Percentiles rank a stretch among this genome's conserved stretches.
These are phyloP conservation scores for Subacronicta megacephala DNA, from an alignment of 2,888 invertebrate genomes.

Conservation along the genomic window DNA sequence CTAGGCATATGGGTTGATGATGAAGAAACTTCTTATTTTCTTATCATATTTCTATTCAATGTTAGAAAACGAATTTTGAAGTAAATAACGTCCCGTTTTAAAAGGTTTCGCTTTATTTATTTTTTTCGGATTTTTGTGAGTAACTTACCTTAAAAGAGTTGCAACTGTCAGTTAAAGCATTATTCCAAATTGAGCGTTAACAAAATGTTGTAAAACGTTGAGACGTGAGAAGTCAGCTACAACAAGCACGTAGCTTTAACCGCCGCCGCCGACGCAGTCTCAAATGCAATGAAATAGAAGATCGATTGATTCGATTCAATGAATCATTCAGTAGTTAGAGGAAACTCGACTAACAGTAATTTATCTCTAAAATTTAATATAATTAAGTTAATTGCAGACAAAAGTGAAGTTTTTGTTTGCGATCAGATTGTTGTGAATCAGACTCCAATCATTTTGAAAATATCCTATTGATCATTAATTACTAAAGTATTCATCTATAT, in stretches of 20 bases:
- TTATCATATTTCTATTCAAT: no score
- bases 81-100: no score
- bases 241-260: constrained; percentile 37
- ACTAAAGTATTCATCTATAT: no score
- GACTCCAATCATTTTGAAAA: constrained; percentile 12
- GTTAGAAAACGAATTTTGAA: no score
- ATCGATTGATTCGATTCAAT: constrained; percentile 51
- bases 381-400: constrained; percentile 50
- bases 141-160: background rate
- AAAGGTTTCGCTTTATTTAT: no score
- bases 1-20: no score
- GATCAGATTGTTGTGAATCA: constrained; percentile 15
- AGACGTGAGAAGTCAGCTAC: constrained; percentile 29
- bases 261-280: constrained; percentile 23
- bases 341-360: constrained; percentile 35
- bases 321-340: constrained; percentile 61
- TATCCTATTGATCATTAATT: background rate
- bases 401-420: constrained; percentile 49
- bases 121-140: background rate
- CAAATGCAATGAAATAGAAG: constrained; percentile 47
- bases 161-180: constrained; percentile 8
- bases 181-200: constrained; percentile 36
- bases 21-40: no score
- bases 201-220: constrained; percentile 29
- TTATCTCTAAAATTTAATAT: constrained; percentile 45